phyloP scores from a whole-genome alignment of 2,797 vertebrate species.

The Platyrinchus mystaceus region DNA sequence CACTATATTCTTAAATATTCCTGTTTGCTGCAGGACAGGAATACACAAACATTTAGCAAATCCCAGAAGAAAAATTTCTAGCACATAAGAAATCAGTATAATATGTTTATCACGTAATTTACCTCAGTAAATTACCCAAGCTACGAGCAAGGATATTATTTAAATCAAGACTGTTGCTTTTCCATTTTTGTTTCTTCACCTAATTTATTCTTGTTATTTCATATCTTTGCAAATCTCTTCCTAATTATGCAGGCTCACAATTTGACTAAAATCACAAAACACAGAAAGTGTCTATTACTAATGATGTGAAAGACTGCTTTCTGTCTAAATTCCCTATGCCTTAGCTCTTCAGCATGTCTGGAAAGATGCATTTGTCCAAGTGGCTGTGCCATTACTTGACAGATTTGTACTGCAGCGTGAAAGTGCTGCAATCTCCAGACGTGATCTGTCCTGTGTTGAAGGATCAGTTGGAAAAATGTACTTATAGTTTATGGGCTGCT shows the following conservation, averaged over 20 bases:
- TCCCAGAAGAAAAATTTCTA: background rate
- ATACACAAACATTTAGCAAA: background rate
- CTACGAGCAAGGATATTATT: background rate
- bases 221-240: background rate
- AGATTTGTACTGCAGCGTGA: background rate
- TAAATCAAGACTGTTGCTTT: background rate
- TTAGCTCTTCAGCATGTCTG: background rate
- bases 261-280: background rate
- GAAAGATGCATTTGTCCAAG: background rate
- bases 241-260: slow-evolving; percentile 6
- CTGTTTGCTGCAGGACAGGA: background rate
- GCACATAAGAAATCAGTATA: background rate
- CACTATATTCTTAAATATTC: background rate
- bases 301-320: background rate
- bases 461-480: background rate
- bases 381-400: background rate
- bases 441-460: background rate
- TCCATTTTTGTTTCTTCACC: background rate
- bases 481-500: background rate
- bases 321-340: background rate
- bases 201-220: slow-evolving; percentile 34
- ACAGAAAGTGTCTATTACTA: background rate
- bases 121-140: slow-evolving; percentile 16
- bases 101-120: background rate
- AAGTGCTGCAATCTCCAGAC: background rate